These are phyloP conservation scores for Busseola fusca DNA, from an alignment of 2,888 invertebrate genomes.

Conservation along the genomic window DNA sequence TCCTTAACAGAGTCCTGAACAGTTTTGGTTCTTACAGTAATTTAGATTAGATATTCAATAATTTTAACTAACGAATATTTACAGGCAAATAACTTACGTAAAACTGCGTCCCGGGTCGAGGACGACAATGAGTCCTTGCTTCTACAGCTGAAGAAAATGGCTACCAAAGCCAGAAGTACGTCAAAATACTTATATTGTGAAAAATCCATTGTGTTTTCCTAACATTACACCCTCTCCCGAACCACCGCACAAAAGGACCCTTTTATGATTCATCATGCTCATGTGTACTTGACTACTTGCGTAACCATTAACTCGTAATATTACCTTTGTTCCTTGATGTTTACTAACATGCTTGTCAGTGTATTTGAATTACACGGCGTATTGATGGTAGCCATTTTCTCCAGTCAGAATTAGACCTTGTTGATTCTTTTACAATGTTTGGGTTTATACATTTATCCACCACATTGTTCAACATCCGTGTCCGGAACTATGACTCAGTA, in stretches of 20 bases:
- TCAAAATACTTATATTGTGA: constrained; percentile 82
- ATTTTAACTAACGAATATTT: constrained; percentile 86
- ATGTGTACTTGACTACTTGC: constrained; percentile 64
- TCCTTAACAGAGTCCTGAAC: constrained; percentile 55
- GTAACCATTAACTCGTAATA: constrained; percentile 54
- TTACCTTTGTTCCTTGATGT: constrained; percentile 65
- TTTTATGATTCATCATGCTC: constrained; percentile 68
- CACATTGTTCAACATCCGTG: constrained; percentile 50
- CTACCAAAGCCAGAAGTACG: constrained; percentile 95
- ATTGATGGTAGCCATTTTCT: constrained; percentile 89
- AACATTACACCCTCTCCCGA: constrained; percentile 67
- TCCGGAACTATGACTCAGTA: constrained; percentile 56
- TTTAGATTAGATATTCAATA: constrained; percentile 65
- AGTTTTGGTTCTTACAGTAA: constrained; percentile 57
- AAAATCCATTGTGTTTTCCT: constrained; percentile 78
- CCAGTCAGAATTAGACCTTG: constrained; percentile 73
- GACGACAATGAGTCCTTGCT: constrained; percentile 99
- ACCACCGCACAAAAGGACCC: constrained; percentile 58
- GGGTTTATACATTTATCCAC: constrained; percentile 54
- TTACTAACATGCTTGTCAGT: constrained; percentile 81
- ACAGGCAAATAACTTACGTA: constrained; percentile 95
- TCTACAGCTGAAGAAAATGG: constrained; percentile 98
- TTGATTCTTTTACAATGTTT: constrained; percentile 68
- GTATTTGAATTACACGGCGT: constrained; percentile 74
- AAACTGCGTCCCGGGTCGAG: constrained; percentile 97